These are phyloP conservation scores for Cathartes aura DNA, from an alignment of 2,113 vertebrate genomes.

Conservation along the genomic window DNA sequence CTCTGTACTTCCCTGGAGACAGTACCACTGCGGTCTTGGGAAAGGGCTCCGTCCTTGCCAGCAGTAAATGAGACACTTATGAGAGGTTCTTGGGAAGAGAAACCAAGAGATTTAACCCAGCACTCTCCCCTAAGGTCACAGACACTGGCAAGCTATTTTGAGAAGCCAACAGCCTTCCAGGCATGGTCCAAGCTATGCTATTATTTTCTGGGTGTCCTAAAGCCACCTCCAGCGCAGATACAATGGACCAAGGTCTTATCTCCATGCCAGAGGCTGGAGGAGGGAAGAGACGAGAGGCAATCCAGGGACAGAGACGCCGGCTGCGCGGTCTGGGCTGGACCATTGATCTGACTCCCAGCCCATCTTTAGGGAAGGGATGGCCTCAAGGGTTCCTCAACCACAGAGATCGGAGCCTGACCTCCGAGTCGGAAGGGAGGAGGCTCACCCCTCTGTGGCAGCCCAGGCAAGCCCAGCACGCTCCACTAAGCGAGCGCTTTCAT, in stretches of 20 bases:
- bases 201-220: conserved; percentile 20
- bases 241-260: conserved; percentile 5
- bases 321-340: not conserved
- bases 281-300: not conserved
- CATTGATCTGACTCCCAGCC: not conserved
- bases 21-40: not conserved
- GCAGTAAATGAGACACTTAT: not conserved
- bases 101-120: not conserved
- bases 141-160: not conserved
- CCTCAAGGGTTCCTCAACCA: not conserved
- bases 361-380: not conserved
- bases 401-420: not conserved
- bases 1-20: not conserved
- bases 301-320: accelerated
- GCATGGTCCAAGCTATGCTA: not conserved
- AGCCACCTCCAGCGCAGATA: not conserved
- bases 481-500: not conserved
- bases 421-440: not conserved
- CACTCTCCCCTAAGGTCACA: not conserved
- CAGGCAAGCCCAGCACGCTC: not conserved
- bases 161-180: not conserved
- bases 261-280: not conserved
- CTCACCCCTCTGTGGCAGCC: not conserved
- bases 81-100: not conserved
- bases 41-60: not conserved